Evolutionary conservation across 2,888 invertebrate genomes (phyloP).

Genomic region (Caenorhabditis uteleia): DNA sequence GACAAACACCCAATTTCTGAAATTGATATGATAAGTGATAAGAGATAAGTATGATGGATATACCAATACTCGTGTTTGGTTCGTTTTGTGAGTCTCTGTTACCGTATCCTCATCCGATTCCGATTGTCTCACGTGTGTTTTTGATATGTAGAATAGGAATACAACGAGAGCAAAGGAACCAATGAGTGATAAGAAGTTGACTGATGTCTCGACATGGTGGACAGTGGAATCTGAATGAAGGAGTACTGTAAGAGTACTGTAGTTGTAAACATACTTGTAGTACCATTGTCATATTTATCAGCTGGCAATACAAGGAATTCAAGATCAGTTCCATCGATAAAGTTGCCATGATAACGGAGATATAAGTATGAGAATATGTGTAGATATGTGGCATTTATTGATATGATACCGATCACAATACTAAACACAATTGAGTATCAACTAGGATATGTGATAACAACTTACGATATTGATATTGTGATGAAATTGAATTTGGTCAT

Average conservation of each 20-base stretch:
- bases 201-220: slow-evolving; percentile 29
- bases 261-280: slow-evolving; percentile 13
- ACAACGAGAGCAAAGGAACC: slow-evolving; percentile 18
- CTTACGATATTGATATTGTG: slow-evolving; percentile 22
- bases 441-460: background rate
- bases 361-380: slow-evolving; percentile 36
- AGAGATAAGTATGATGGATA: too few relatives aligned
- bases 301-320: slow-evolving; percentile 29
- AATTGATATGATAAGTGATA: too few relatives aligned
- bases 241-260: background rate
- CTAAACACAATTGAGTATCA: background rate
- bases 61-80: too few relatives aligned
- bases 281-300: slow-evolving; percentile 32
- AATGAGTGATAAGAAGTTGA: slow-evolving; percentile 22
- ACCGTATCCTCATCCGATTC: slow-evolving; percentile 4
- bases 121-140: slow-evolving; percentile 10
- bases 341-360: slow-evolving; percentile 27
- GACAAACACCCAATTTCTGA: too few relatives aligned
- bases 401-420: slow-evolving; percentile 24
- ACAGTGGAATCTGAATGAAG: slow-evolving; percentile 29
- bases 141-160: slow-evolving; percentile 14
- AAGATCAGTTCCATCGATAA: slow-evolving; percentile 19
- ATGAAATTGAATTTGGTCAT: slow-evolving; percentile 20
- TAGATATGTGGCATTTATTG: slow-evolving; percentile 30
- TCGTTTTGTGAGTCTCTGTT: background rate